phyloP scores from a whole-genome alignment of 1,140 invertebrate genomes.

The Adelges cooleyi region DNA sequence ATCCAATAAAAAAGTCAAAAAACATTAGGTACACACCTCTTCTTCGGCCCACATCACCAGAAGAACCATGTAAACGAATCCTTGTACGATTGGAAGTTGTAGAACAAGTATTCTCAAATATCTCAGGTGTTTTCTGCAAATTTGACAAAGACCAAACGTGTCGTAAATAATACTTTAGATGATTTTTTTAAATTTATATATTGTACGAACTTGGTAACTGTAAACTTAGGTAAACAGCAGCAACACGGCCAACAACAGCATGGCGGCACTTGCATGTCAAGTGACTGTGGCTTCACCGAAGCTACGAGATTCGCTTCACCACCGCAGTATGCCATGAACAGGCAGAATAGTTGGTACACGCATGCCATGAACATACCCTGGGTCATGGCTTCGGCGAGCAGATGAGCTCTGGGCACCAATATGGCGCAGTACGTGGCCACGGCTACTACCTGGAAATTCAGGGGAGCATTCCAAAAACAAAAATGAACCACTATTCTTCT shows the following conservation, averaged over 20 bases:
- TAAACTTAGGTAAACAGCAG: conserved; percentile 42
- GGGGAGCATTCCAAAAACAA: conserved; percentile 16
- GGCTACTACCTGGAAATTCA: conserved; percentile 49
- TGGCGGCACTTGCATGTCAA: conserved; percentile 45
- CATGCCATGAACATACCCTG: conserved; percentile 49
- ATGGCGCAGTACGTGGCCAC: conserved; percentile 44
- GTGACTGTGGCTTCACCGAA: conserved; percentile 40
- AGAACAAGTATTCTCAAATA: conserved; percentile 45
- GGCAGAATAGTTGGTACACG: conserved; percentile 49
- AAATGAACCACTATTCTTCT: not conserved
- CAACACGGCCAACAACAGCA: conserved; percentile 55
- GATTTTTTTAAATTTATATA: not conserved
- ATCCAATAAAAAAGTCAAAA: not conserved
- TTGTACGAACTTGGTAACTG: conserved; percentile 44
- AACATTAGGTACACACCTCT: conserved; percentile 40
- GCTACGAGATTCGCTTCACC: conserved; percentile 46
- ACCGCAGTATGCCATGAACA: conserved; percentile 48
- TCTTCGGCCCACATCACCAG: conserved; percentile 48
- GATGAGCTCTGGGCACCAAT: conserved; percentile 46
- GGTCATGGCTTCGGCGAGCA: conserved; percentile 49
- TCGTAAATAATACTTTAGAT: not conserved
- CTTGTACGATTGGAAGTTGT: conserved; percentile 36
- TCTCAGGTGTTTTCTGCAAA: conserved; percentile 42
- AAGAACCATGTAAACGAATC: conserved; percentile 34
- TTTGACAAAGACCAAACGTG: conserved; percentile 27